Evolutionary conservation across 2,797 vertebrate genomes (phyloP).

Genomic region (Helostoma temminkii): DNA sequence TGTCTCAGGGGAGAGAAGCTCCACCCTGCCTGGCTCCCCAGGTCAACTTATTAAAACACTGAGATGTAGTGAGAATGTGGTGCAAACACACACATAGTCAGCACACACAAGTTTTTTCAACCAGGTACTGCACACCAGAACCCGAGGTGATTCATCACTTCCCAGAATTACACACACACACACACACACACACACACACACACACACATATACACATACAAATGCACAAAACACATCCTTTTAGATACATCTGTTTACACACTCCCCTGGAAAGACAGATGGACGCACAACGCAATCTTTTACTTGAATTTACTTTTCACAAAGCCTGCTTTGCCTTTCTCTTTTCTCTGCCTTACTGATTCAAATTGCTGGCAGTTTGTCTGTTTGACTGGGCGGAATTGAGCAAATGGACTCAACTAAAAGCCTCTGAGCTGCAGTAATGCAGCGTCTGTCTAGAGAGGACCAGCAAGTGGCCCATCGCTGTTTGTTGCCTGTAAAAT

Average conservation of each 20-base stretch:
- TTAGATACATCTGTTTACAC: slow-evolving; percentile 15
- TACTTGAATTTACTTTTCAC: slow-evolving; percentile 34
- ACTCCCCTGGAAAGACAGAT: slow-evolving; percentile 19
- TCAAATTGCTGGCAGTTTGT: slow-evolving; percentile 56
- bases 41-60: slow-evolving; percentile 64
- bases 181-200: slow-evolving; percentile 8
- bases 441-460: slow-evolving; percentile 9
- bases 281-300: slow-evolving; percentile 11
- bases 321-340: slow-evolving; percentile 41
- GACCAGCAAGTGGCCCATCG: slow-evolving; percentile 4
- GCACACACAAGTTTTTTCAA: slow-evolving; percentile 31
- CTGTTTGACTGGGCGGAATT: slow-evolving; percentile 51
- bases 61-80: slow-evolving; percentile 22
- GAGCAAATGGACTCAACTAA: slow-evolving; percentile 58
- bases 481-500: slow-evolving; percentile 51
- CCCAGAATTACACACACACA: slow-evolving; percentile 15
- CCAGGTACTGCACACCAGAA: slow-evolving; percentile 19
- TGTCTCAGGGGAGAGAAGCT: slow-evolving; percentile 46
- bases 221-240: slow-evolving; percentile 20
- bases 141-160: slow-evolving; percentile 60
- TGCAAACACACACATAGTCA: background rate
- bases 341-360: slow-evolving; percentile 33
- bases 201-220: slow-evolving; percentile 9
- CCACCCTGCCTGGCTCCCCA: slow-evolving; percentile 36
- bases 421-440: slow-evolving; percentile 54